Evolutionary conservation across 2,113 vertebrate genomes (phyloP).

Genomic region (Desmodus rotundus): DNA sequence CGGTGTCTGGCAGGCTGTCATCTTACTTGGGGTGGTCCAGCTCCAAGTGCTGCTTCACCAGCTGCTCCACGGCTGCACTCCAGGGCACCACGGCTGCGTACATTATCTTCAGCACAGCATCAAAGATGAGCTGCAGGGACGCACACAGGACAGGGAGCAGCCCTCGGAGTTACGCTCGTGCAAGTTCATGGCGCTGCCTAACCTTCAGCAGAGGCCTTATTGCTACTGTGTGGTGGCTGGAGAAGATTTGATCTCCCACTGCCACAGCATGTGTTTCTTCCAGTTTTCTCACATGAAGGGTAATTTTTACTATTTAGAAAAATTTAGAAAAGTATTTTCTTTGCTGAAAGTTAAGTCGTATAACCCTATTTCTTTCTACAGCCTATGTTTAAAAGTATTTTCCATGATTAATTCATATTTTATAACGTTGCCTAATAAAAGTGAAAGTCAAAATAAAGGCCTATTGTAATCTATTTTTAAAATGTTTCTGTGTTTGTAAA

Average conservation of each 20-base stretch:
- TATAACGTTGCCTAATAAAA: neutral
- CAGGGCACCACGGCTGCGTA: slow-evolving; percentile 93
- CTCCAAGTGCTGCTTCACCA: slow-evolving; percentile 91
- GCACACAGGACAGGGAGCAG: neutral
- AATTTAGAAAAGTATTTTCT: neutral
- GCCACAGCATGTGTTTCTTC: neutral
- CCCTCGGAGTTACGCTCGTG: fast-evolving
- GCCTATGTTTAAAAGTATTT: neutral
- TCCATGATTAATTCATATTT: slow-evolving; percentile 4
- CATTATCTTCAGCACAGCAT: slow-evolving; percentile 95
- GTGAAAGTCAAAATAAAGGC: neutral
- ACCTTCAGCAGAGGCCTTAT: neutral
- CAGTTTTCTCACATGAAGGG: neutral
- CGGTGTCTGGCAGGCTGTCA: fast-evolving
- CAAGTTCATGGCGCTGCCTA: neutral
- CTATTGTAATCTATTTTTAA: neutral
- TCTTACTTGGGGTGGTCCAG: slow-evolving; percentile 95
- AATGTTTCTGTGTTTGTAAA: neutral
- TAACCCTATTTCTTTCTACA: neutral
- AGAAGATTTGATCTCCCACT: neutral
- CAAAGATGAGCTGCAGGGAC: slow-evolving; percentile 89
- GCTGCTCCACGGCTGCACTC: slow-evolving; percentile 90
- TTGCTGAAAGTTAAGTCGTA: neutral
- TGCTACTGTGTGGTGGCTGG: too few relatives aligned
- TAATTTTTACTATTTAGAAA: neutral